A percentile compares a stretch with the other conserved stretches of the same genome.
Evolutionary conservation across 2,113 vertebrate species (phyloP).

Genomic region (Isurus oxyrinchus): DNA sequence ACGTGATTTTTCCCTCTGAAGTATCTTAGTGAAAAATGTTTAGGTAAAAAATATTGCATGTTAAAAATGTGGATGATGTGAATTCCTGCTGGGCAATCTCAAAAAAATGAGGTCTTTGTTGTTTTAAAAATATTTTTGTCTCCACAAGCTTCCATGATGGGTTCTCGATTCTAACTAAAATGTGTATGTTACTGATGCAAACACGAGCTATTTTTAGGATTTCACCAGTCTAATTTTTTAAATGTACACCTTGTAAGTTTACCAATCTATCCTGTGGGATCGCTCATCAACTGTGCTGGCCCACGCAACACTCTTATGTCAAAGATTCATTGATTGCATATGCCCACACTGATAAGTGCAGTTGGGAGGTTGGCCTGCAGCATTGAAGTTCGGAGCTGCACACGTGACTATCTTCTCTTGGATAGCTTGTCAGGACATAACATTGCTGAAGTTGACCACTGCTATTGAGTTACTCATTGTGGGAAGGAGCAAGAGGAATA

Average conservation of each 20-base stretch:
- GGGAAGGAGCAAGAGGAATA: neutral
- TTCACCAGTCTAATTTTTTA: neutral
- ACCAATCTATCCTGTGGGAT: neutral
- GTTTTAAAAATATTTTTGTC: too few relatives aligned
- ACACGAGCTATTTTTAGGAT: neutral
- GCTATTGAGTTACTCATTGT: neutral
- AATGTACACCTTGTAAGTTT: neutral
- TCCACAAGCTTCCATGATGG: too few relatives aligned
- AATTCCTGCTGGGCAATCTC: too few relatives aligned
- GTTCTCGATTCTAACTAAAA: too few relatives aligned
- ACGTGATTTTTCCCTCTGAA: too few relatives aligned
- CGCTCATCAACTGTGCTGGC: neutral
- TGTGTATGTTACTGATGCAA: neutral
- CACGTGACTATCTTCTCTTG: neutral
- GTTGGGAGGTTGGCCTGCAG: neutral
- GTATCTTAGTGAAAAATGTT: too few relatives aligned
- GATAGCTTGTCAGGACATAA: neutral
- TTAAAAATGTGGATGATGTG: too few relatives aligned
- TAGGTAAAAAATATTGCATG: too few relatives aligned
- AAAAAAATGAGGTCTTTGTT: too few relatives aligned
- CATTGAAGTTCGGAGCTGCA: neutral
- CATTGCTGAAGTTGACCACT: neutral
- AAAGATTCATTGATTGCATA: neutral
- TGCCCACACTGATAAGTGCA: neutral
- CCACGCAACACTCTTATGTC: neutral